Base-by-base conservation (phyloP, 2,888 invertebrate genomes). In the Thecocarcelia acutangulata region DNA sequence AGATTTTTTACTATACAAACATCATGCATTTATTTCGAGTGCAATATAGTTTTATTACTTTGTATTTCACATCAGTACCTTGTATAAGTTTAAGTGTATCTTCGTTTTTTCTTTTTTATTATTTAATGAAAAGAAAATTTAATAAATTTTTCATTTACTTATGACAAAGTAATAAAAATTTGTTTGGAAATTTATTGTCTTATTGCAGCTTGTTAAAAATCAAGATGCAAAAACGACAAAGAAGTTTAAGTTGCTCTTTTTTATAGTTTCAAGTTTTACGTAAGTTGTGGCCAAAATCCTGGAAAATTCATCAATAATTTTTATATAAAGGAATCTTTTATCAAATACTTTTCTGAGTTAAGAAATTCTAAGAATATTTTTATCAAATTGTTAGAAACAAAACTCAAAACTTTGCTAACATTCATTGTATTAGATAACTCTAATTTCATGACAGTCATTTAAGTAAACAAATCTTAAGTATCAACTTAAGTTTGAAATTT, bases 141-240 rank as follows among this genome's bases (percentile, higher is more conserved):
- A 81, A 78, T 82, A 82, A 82, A 78, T 48, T 78, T 74, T 52
- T 78, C 52, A 78, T 77, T 81, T 81, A 59, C 77, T 78, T 69
- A 58, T 69, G 81, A 68, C 44, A 69, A 58, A 81, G 48, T 74
- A 81, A 81, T 77, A 69, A 66, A 69, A 77, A 78, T 33, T 50
- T 74, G 64, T 63, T n/a, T 77, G 46, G 11, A 70, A 78, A 52
- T 64, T 68, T 11, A 77, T 73, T 77, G 72, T 68, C 52, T 54
- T 73, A 59, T 61, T 68, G 73, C 48, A 58, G 44, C 24, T 72
- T 69, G 54, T 69, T 77, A 50, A 50, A 33, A 24, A 21, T 33
- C n/a, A 56, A 59, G 9, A 59, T 21, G 12, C 6, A 48, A 46
- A n/a, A 2, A 24, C 24, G 24, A 46, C 21, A 64, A 75, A 70